A percentile compares a stretch with the other conserved stretches of the same genome.
Conservation (phyloP, 1,140 invertebrate genomes). For the Macrotrachela quadricornifera region DNA sequence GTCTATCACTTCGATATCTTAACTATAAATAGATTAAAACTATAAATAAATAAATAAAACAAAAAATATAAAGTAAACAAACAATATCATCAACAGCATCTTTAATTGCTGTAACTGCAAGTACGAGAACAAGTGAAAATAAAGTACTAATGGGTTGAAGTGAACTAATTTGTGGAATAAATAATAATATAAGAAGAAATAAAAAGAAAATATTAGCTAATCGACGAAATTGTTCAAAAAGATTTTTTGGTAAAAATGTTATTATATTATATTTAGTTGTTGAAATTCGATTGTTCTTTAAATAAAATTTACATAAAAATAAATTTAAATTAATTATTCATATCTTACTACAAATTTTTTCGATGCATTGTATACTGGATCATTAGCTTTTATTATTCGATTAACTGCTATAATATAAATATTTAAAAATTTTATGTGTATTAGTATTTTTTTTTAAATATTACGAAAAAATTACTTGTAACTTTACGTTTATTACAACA, state of each 20-base stretch:
- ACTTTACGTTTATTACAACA: no score
- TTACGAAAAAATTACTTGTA: no score
- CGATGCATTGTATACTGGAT: constrained; percentile 73
- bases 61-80: no score
- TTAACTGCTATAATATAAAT: constrained; percentile 57
- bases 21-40: not conserved
- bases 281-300: constrained; percentile 45
- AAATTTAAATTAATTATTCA: no score
- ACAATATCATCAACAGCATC: constrained; percentile 90
- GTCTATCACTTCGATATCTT: constrained; percentile 65
- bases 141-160: constrained; percentile 87
- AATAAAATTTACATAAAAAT: no score
- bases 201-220: constrained; percentile 96
- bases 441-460: no score
- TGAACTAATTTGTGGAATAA: constrained; percentile 90
- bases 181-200: constrained; percentile 74
- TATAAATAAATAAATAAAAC: no score
- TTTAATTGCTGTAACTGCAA: constrained; percentile 80
- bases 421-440: no score
- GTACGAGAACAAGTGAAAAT: constrained; percentile 80
- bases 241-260: constrained; percentile 81
- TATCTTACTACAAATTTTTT: constrained; percentile 86
- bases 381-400: constrained; percentile 68
- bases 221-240: constrained; percentile 88
- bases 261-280: constrained; percentile 86